These are phyloP conservation scores for Rhagonycha fulva DNA, from an alignment of 2,888 invertebrate species.

Conservation along the genomic window DNA sequence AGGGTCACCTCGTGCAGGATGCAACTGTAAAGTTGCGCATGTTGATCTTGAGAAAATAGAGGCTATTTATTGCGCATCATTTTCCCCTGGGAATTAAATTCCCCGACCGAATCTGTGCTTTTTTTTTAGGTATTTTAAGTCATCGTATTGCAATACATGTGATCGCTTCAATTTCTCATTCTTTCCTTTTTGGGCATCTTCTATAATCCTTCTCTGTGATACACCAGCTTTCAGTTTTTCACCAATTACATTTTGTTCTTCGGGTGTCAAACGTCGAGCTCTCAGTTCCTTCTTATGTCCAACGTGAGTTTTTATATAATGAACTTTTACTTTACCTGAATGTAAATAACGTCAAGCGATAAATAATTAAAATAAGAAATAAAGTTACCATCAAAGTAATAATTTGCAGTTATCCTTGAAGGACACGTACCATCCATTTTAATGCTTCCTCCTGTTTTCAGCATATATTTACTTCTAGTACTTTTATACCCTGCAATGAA, in stretches of 20 bases:
- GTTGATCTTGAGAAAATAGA: too few species aligned
- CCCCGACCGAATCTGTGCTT: too few species aligned
- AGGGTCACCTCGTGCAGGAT: too few species aligned
- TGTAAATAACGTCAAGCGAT: neutral
- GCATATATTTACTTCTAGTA: constrained; percentile 8
- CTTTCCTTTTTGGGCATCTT: too few species aligned
- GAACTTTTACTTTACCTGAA: constrained; percentile 20
- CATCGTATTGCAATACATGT: too few species aligned
- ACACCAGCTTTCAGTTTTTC: constrained; percentile 19
- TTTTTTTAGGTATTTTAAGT: too few species aligned
- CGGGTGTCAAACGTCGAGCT: constrained; percentile 25
- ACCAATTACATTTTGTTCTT: constrained; percentile 21
- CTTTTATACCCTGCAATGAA: constrained; percentile 5
- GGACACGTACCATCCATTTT: constrained; percentile 14
- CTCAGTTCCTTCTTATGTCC: constrained; percentile 28
- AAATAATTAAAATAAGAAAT: neutral
- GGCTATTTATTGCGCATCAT: too few species aligned
- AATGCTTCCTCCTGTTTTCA: constrained; percentile 23
- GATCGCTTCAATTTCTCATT: too few species aligned
- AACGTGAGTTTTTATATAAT: constrained; percentile 29
- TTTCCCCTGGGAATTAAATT: too few species aligned
- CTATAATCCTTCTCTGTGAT: too few species aligned
- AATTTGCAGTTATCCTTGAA: constrained; percentile 20
- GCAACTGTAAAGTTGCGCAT: too few species aligned
- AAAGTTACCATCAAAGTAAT: constrained; percentile 1